These are phyloP conservation scores for Bedellia somnulentella DNA, from an alignment of 2,888 invertebrate genomes.

Conservation along the genomic window DNA sequence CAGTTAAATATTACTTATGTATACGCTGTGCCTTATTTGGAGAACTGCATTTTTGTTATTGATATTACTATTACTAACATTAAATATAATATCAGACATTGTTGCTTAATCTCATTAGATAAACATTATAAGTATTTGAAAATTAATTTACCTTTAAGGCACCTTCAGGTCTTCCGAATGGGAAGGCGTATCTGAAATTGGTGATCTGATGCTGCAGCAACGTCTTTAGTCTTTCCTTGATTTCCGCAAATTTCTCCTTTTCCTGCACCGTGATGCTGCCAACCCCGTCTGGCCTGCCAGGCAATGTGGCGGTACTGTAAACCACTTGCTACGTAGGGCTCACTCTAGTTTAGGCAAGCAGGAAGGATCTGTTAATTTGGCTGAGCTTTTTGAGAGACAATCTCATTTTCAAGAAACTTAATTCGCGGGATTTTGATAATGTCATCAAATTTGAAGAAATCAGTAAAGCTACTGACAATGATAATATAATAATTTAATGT, in stretches of 20 bases:
- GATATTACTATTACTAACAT: no score
- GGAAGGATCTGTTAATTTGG: conserved; percentile 35
- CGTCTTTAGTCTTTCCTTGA: conserved; percentile 91
- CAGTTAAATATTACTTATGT: no score
- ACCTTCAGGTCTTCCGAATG: conserved; percentile 98
- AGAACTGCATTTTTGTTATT: no score
- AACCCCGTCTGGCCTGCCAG: conserved; percentile 93
- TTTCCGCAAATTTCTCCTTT: conserved; percentile 96
- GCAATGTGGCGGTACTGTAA: conserved; percentile 57
- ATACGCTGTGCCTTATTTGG: no score
- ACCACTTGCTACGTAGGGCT: conserved; percentile 12
- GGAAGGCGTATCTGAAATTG: conserved; percentile 98
- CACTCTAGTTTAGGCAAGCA: conserved; percentile 52
- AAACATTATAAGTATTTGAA: no score
- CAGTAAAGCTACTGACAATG: no score
- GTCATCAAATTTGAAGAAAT: no score
- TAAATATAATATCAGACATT: not conserved
- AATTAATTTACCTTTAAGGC: conserved; percentile 74
- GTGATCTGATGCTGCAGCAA: conserved; percentile 97
- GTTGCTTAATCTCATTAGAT: not conserved
- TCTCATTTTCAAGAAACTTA: no score
- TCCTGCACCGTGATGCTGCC: conserved; percentile 98
- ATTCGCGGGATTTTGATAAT: no score
- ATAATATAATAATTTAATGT: no score
- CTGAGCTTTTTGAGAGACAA: no score